Conservation (phyloP, 2,888 invertebrate species). For the Chymomyza amoena region DNA sequence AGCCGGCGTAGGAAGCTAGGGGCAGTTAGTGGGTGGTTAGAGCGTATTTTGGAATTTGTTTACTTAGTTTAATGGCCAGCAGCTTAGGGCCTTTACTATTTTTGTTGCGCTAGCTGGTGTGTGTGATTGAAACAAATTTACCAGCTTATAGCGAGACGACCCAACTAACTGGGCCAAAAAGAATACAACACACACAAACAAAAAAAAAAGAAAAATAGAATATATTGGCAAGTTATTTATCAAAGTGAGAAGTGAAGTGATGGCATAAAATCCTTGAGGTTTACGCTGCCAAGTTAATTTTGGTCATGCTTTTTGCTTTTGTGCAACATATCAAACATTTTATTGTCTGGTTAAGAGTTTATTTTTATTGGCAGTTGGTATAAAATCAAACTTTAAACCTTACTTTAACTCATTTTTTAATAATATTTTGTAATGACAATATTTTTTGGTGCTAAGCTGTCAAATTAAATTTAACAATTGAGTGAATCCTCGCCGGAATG, state of each 20-base stretch:
- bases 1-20: background rate
- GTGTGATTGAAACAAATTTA: conserved; percentile 57
- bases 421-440: no score
- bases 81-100: conserved; percentile 36
- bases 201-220: background rate
- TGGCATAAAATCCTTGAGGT: background rate
- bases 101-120: conserved; percentile 22
- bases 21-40: background rate
- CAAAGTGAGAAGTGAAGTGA: background rate
- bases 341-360: background rate
- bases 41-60: conserved; percentile 32
- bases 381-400: no score
- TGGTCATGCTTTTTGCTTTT: background rate
- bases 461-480: no score
- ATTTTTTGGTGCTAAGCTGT: no score
- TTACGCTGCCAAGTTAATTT: background rate
- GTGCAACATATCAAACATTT: background rate
- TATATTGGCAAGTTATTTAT: conserved; percentile 1
- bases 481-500: no score
- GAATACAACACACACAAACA: no score
- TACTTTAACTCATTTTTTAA: no score
- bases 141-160: conserved; percentile 35
- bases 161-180: no score
- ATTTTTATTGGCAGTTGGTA: no score
- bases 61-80: conserved; percentile 34